Conservation (phyloP, 1,140 invertebrate species). For the Ostrea edulis region DNA sequence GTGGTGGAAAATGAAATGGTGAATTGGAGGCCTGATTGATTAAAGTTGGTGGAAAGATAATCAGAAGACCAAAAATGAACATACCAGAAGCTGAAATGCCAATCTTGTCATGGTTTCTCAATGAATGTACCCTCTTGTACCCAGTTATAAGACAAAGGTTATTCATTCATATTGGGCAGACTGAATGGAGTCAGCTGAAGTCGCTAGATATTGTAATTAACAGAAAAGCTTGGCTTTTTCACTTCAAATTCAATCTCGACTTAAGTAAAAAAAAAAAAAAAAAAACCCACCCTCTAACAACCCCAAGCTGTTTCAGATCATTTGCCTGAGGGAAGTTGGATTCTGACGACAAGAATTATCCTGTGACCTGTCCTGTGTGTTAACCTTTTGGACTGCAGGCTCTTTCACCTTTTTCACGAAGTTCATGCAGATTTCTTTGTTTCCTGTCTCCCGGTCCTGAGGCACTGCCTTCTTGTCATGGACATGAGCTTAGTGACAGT, state of each 20-base stretch:
- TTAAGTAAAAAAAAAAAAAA: background rate
- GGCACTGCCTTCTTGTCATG: background rate
- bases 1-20: background rate
- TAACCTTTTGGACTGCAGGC: constrained; percentile 24
- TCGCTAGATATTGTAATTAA: background rate
- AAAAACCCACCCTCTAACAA: background rate
- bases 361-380: background rate
- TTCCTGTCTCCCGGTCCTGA: background rate
- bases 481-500: background rate
- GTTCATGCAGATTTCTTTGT: constrained; percentile 28
- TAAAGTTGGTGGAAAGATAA: background rate
- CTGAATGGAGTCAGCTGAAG: background rate
- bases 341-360: background rate
- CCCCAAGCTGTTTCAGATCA: background rate
- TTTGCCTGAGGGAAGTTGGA: constrained; percentile 7
- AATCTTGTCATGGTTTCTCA: background rate
- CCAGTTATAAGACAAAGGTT: background rate
- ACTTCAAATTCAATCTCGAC: background rate
- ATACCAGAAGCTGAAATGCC: background rate
- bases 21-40: constrained; percentile 14
- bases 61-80: background rate
- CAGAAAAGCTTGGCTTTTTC: background rate
- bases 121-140: background rate
- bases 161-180: background rate
- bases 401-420: background rate